phyloP scores from a whole-genome alignment of 2,797 vertebrate genomes.

The Spinus olivaceus region DNA sequence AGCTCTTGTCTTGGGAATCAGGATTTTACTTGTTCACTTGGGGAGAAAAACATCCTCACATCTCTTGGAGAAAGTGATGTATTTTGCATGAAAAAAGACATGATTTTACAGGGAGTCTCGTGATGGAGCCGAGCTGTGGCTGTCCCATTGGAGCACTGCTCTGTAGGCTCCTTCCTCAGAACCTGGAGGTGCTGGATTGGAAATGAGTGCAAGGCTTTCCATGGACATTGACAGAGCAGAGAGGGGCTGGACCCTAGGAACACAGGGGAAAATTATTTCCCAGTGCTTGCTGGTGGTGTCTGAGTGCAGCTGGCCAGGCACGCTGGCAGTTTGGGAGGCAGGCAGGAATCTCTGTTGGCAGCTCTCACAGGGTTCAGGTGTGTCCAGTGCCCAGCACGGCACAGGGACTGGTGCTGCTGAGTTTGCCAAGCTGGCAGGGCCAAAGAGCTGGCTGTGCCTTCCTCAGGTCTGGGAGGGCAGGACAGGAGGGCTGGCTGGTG shows the following conservation, averaged over 20 bases:
- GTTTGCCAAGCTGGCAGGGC: background rate
- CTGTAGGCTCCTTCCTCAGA: background rate
- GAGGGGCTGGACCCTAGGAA: rapidly evolving
- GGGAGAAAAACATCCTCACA: background rate
- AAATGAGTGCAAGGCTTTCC: background rate
- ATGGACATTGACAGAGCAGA: background rate
- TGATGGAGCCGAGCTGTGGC: background rate
- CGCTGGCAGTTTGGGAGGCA: background rate
- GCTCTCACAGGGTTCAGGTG: background rate
- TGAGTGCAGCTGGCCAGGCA: background rate
- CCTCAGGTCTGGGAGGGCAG: background rate
- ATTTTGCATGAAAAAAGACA: background rate
- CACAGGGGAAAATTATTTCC: background rate
- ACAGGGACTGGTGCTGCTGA: rapidly evolving
- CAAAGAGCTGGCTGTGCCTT: background rate
- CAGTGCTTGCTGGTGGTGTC: background rate
- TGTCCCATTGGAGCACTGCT: background rate
- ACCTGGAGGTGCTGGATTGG: background rate
- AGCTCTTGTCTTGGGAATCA: background rate
- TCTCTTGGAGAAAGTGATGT: background rate
- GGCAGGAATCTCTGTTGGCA: background rate
- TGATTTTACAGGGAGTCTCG: background rate
- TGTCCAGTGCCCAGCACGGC: background rate
- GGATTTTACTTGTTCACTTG: slow-evolving; percentile 18
- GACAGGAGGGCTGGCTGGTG: background rate